Evolutionary conservation across 2,113 vertebrate species (phyloP).

Genomic region (Oncorhynchus keta): DNA sequence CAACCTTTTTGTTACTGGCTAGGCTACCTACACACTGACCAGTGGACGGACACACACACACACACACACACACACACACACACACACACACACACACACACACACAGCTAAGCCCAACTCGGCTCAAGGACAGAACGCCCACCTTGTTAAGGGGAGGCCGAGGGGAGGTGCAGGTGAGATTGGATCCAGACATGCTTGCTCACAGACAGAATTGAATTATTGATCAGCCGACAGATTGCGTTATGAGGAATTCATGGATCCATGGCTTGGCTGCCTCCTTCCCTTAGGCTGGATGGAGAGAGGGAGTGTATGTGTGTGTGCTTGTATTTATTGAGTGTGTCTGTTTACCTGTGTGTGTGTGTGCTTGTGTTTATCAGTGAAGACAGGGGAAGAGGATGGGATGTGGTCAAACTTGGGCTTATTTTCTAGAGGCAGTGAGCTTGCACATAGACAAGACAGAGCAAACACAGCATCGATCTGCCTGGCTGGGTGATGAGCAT

Average conservation of each 20-base stretch:
- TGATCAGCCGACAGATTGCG: constrained; percentile 77
- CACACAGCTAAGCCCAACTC: background rate
- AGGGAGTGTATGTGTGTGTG: constrained; percentile 10
- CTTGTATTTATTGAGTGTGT: constrained; percentile 28
- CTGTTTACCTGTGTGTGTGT: constrained; percentile 2
- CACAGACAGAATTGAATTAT: constrained; percentile 77
- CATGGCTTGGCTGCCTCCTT: constrained; percentile 34
- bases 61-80: constrained; percentile 1
- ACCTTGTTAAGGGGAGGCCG: constrained; percentile 59
- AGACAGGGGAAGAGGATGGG: constrained; percentile 26
- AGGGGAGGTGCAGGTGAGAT: constrained; percentile 67
- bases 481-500: constrained; percentile 56
- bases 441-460: constrained; percentile 59
- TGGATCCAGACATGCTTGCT: constrained; percentile 66
- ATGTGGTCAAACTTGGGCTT: constrained; percentile 57
- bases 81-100: constrained; percentile 1
- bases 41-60: background rate
- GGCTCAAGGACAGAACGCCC: constrained; percentile 65
- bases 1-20: no score
- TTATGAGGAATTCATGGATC: constrained; percentile 74
- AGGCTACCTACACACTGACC: no score
- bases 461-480: constrained; percentile 71
- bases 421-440: constrained; percentile 51
- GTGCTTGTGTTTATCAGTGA: constrained; percentile 1
- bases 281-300: constrained; percentile 37